Base-by-base conservation (phyloP, 2,113 vertebrate genomes). In the Charadrius vociferus region DNA sequence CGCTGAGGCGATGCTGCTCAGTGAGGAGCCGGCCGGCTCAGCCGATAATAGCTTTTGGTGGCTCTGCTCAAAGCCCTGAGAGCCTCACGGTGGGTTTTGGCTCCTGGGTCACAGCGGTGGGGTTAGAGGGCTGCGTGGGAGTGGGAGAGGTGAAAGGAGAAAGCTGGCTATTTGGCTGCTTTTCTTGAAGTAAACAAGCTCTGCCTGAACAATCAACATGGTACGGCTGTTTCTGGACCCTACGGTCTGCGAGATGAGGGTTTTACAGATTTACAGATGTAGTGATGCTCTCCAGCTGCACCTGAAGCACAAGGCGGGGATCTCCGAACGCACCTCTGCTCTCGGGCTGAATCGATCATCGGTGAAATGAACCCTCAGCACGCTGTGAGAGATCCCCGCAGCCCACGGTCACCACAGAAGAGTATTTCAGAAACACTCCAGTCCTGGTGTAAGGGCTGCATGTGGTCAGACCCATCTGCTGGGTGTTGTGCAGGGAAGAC, bases 331-430 rank as follows among this genome's bases (percentile, higher is more conserved):
- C 29, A 86, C 58, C 22, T 88, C 19, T 17, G 30, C 53, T 73
- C 41, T 49, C 41, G 58, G 67, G 39, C 53, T 56, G 59, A 72
- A 34, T 20, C 1, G 2, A 21, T 56, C 0, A 0, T 81, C 65
- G 59, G 29, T 9, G 3, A 43, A 88, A 49, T n/a, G n/a, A n/a
- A n/a, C n/a, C 27, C 52, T 55, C 26, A 17, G 61, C 21, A 27
- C 1, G 13, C 41, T 43, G 43, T 39, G 47, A 71, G 29, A 43
- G 37, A 30, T 4, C 56, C 20, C 56, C 62, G 52, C 56, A 58
- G 36, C 36, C 34, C 50, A 17, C 3, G 4, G 12, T 14, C 0
- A 0, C 59, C 39, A 43, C 53, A 27, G 41, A 36, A 41, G 10
- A 52, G 37, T 2, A 3, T 7, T 63, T 32, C n/a, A 80, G 58